Percentiles rank a stretch among this genome's conserved stretches.
Evolutionary conservation across 2,888 invertebrate genomes (phyloP).

Genomic region (Chironomus tentans): DNA sequence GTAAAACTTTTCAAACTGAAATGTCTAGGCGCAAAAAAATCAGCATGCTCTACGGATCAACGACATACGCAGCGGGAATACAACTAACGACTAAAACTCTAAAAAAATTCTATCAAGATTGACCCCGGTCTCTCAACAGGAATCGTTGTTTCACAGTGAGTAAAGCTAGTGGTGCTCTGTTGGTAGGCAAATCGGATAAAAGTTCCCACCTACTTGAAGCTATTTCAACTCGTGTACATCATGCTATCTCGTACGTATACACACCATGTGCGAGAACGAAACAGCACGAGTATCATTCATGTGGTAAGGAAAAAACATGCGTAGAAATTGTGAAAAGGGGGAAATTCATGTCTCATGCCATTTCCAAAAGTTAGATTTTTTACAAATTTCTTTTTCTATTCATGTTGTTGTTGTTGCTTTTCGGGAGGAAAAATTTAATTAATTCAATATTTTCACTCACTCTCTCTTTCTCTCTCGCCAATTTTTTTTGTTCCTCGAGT

Average conservation of each 20-base stretch:
- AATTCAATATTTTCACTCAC: conserved; percentile 5
- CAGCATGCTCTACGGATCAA: conserved; percentile 33
- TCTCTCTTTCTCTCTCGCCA: neutral
- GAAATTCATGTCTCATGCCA: conserved; percentile 4
- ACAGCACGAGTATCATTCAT: neutral
- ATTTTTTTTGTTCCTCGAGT: neutral
- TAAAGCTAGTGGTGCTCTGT: conserved; percentile 16
- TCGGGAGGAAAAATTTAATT: conserved; percentile 11
- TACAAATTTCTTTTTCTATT: too few species aligned
- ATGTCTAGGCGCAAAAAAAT: conserved; percentile 22
- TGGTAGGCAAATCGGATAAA: conserved; percentile 20
- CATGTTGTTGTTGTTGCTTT: neutral
- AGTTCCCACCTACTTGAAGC: conserved; percentile 7
- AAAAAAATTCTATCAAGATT: conserved; percentile 36
- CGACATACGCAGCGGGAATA: conserved; percentile 42
- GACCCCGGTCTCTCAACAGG: conserved; percentile 31
- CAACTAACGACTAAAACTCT: conserved; percentile 35
- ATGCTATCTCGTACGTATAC: neutral
- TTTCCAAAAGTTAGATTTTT: neutral
- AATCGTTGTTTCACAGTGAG: conserved; percentile 30
- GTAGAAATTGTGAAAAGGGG: neutral
- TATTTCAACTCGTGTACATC: neutral
- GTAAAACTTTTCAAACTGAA: conserved; percentile 3
- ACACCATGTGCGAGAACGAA: neutral
- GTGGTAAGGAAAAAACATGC: conserved; percentile 6